Evolutionary conservation across 2,888 invertebrate genomes (phyloP).

Genomic region (Petrolisthes cinctipes): DNA sequence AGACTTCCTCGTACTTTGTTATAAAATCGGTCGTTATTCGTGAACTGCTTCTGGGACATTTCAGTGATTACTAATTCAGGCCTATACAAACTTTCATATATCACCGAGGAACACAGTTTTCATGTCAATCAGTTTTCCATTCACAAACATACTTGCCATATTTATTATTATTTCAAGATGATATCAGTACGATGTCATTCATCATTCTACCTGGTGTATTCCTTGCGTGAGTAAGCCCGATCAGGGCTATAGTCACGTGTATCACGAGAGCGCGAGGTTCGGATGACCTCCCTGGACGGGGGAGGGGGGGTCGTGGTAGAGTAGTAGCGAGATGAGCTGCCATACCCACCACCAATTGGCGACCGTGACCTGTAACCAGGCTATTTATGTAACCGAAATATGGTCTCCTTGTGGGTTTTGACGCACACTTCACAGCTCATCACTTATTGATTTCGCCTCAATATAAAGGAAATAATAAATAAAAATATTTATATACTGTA

Average conservation of each 20-base stretch:
- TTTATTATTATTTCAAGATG: slow-evolving; percentile 37
- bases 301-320: slow-evolving; percentile 54
- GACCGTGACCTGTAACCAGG: slow-evolving; percentile 63
- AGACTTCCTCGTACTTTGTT: slow-evolving; percentile 27
- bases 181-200: slow-evolving; percentile 48
- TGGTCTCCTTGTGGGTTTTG: slow-evolving; percentile 37
- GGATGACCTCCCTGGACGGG: slow-evolving; percentile 61
- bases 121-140: slow-evolving; percentile 52
- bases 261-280: slow-evolving; percentile 60
- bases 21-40: slow-evolving; percentile 37
- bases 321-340: slow-evolving; percentile 62
- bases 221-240: slow-evolving; percentile 60
- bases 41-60: slow-evolving; percentile 39
- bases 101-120: slow-evolving; percentile 36
- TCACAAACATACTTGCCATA: slow-evolving; percentile 54
- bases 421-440: slow-evolving; percentile 53
- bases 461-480: slow-evolving; percentile 41
- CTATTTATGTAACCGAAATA: slow-evolving; percentile 57
- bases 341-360: slow-evolving; percentile 61
- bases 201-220: slow-evolving; percentile 61
- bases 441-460: slow-evolving; percentile 43
- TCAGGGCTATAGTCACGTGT: slow-evolving; percentile 56
- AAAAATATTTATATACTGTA: slow-evolving; percentile 19
- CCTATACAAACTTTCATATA: slow-evolving; percentile 41
- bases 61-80: slow-evolving; percentile 43